phyloP scores from a whole-genome alignment of 2,113 vertebrate species.

The Oreochromis niloticus region DNA sequence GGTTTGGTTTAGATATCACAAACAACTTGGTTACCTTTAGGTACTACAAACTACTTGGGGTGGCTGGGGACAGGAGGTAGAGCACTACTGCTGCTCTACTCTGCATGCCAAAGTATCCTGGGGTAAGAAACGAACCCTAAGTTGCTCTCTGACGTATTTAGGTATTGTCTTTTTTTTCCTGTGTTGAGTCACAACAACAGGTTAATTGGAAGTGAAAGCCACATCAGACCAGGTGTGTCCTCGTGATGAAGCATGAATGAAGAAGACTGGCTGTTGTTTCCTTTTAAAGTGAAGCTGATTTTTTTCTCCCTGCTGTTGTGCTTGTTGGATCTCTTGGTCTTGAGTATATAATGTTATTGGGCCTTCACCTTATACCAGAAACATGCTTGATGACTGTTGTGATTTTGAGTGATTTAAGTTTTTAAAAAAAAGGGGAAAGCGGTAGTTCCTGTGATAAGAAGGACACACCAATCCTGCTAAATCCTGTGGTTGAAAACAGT shows the following conservation, averaged over 20 bases:
- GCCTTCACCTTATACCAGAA: background rate
- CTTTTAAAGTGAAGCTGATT: background rate
- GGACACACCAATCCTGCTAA: background rate
- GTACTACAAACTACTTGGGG: background rate
- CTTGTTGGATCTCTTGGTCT: background rate
- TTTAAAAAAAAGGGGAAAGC: background rate
- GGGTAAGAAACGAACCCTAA: background rate
- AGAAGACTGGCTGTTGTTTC: background rate
- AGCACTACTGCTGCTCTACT: background rate
- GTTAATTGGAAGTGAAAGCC: background rate
- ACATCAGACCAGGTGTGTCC: background rate
- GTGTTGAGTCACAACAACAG: background rate
- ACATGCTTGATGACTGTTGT: background rate
- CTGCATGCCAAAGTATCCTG: background rate
- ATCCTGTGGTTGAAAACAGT: background rate
- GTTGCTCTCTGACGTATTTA: background rate
- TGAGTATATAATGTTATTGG: background rate
- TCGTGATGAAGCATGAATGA: background rate
- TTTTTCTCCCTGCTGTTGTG: background rate
- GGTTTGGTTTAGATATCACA: background rate
- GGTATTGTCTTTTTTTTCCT: background rate
- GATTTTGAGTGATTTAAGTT: background rate
- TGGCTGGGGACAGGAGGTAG: background rate
- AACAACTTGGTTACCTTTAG: background rate
- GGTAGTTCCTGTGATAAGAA: background rate